Conservation (phyloP, 2,113 vertebrate species). For the Clarias macrocephalus region DNA sequence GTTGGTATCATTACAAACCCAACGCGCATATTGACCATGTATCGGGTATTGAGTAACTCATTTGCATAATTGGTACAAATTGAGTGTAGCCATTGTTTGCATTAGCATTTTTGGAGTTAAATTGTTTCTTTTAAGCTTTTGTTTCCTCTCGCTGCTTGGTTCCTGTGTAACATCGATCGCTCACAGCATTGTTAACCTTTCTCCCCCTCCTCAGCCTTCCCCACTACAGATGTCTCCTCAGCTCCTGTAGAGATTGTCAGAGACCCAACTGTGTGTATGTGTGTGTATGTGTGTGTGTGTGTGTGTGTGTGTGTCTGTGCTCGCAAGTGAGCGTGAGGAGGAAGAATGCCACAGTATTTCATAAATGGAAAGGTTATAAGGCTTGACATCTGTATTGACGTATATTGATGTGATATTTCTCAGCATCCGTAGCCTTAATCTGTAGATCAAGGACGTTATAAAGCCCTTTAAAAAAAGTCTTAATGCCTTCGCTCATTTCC, state of each 20-base stretch:
- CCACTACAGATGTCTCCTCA: constrained; percentile 44
- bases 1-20: not conserved
- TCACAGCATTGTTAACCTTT: constrained; percentile 53
- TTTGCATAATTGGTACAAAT: not conserved
- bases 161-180: constrained; percentile 51
- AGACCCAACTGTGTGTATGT: constrained; percentile 27
- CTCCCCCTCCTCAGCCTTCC: constrained; percentile 24
- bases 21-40: not conserved
- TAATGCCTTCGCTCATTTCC: not conserved
- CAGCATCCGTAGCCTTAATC: constrained; percentile 19
- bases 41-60: not conserved
- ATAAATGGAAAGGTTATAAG: constrained; percentile 29
- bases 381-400: constrained; percentile 15
- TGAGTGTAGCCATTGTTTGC: not conserved
- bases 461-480: not conserved
- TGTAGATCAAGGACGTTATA: constrained; percentile 20
- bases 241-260: constrained; percentile 30
- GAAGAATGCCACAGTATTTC: constrained; percentile 10
- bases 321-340: constrained; percentile 21
- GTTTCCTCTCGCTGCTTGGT: constrained; percentile 32
- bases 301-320: not conserved
- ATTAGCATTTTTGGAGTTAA: constrained; percentile 21
- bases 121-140: constrained; percentile 25
- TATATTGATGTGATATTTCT: constrained; percentile 39
- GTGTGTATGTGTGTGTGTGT: not conserved